Evolutionary conservation across 2,888 invertebrate species (phyloP).

Genomic region (Volucella inanis): DNA sequence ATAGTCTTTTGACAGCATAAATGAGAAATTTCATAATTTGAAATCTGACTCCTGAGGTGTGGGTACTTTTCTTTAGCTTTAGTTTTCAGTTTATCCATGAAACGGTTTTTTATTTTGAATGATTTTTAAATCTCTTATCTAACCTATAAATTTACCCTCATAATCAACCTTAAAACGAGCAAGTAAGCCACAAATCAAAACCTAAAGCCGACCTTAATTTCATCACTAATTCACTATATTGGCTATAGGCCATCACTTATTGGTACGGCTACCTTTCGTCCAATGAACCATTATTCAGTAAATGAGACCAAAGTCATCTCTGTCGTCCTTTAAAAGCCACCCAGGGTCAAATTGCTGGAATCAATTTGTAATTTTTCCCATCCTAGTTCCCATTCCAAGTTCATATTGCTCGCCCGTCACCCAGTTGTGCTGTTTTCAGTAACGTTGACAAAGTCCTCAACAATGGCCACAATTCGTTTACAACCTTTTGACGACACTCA

Average conservation of each 20-base stretch:
- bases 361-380: slow-evolving; percentile 22
- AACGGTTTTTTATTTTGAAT: too few relatives aligned
- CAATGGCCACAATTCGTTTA: slow-evolving; percentile 13
- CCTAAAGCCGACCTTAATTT: slow-evolving; percentile 1
- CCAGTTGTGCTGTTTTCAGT: too few relatives aligned
- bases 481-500: slow-evolving; percentile 17
- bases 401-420: too few relatives aligned
- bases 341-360: slow-evolving; percentile 17
- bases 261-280: not conserved
- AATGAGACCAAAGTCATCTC: not conserved
- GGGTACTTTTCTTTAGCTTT: too few relatives aligned
- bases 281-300: not conserved
- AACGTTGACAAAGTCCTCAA: too few relatives aligned
- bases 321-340: not conserved
- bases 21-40: too few relatives aligned
- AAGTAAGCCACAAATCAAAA: slow-evolving; percentile 12
- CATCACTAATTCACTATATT: not conserved
- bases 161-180: not conserved
- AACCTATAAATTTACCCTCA: not conserved
- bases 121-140: too few relatives aligned
- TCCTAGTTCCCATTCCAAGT: too few relatives aligned
- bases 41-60: too few relatives aligned
- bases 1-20: too few relatives aligned
- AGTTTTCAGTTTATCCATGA: too few relatives aligned
- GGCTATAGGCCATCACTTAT: not conserved